Evolutionary conservation across 2,797 vertebrate species (phyloP), one percentile per base, ranked within the genome.

Genomic region (Chloroceryle amazona): DNA sequence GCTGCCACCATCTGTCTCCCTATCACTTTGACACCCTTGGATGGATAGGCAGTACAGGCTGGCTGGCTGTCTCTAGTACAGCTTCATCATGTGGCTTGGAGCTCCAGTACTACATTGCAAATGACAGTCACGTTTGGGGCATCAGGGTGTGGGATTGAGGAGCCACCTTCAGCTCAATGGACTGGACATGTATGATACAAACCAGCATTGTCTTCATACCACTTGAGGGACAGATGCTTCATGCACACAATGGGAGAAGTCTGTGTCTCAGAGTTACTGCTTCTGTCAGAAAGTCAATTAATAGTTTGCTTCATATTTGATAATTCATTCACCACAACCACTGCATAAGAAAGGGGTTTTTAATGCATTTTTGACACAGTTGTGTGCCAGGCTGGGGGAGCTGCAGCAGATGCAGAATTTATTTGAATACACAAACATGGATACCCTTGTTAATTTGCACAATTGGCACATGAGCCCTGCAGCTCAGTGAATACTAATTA

Each of bases 401-500:
- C 66, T 90, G 54, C 31, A 37, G 54, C 20, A 90, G 82, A 88
- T 23, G 29, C 35, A 65, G 68, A 70, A 73, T 78, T 60, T 57
- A 63, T 20, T 87, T 33, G 39, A 88, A 51, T 55, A 55, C 10
- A 39, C 26, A 86, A 73, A 66, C 5, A 9, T 29, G 52, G 46
- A 41, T n/a, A 51, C 6, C 16, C 31, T 82, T 65, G 41, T 23
- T 22, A 60, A 63, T 90, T 47, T 89, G 63, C 44, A 44, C 79
- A 58, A 33, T 8, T 85, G 47, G 37, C 15, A 39, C 37, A 23
- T 0, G 0, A 47, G n/a, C 37, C 26, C 37, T 85, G 57, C 41
- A 68, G 28, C 47, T 85, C 33, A 76, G 16, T 61, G 52, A 85
- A 82, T 51, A 42, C n/a, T 79, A 81, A 85, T 89, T 93, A 82